Conservation (phyloP, 2,888 invertebrate species). For the Ichneumon xanthorius region DNA sequence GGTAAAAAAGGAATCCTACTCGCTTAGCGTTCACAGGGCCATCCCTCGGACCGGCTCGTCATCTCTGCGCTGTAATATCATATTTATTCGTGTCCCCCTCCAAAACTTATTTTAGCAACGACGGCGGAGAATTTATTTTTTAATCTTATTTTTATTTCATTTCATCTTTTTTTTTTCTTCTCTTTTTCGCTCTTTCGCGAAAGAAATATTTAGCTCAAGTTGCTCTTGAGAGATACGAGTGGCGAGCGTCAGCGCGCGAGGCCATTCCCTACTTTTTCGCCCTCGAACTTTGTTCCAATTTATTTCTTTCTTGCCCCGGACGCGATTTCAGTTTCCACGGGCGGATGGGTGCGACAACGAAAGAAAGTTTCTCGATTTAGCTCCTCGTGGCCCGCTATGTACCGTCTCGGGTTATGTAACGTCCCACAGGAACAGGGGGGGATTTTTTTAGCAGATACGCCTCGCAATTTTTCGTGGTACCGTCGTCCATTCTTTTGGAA, state of each 20-base stretch:
- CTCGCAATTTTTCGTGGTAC: slow-evolving; percentile 49
- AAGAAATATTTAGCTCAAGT: slow-evolving; percentile 25
- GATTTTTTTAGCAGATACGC: slow-evolving; percentile 27
- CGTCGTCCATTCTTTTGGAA: slow-evolving; percentile 31
- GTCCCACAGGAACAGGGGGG: slow-evolving; percentile 31
- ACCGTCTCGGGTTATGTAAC: slow-evolving; percentile 4
- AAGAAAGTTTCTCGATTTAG: slow-evolving; percentile 65
- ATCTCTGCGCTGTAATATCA: slow-evolving; percentile 6
- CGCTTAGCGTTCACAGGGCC: slow-evolving; percentile 5
- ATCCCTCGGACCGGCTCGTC: not conserved
- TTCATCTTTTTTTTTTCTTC: not conserved
- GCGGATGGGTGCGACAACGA: slow-evolving; percentile 41
- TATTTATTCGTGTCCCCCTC: slow-evolving; percentile 5
- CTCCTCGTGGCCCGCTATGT: not conserved
- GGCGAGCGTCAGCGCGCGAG: slow-evolving; percentile 25
- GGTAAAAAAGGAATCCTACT: slow-evolving; percentile 48
- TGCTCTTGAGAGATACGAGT: slow-evolving; percentile 35
- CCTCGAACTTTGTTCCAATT: slow-evolving; percentile 54
- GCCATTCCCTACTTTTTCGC: slow-evolving; percentile 46
- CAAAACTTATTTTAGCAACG: slow-evolving; percentile 25
- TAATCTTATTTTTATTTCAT: slow-evolving; percentile 14
- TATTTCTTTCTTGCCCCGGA: slow-evolving; percentile 40
- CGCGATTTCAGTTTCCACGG: slow-evolving; percentile 52
- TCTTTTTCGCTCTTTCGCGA: not conserved
- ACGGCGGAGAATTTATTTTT: not conserved